Conservation (phyloP, 1,140 invertebrate species). For the Potamilus streckersoni region DNA sequence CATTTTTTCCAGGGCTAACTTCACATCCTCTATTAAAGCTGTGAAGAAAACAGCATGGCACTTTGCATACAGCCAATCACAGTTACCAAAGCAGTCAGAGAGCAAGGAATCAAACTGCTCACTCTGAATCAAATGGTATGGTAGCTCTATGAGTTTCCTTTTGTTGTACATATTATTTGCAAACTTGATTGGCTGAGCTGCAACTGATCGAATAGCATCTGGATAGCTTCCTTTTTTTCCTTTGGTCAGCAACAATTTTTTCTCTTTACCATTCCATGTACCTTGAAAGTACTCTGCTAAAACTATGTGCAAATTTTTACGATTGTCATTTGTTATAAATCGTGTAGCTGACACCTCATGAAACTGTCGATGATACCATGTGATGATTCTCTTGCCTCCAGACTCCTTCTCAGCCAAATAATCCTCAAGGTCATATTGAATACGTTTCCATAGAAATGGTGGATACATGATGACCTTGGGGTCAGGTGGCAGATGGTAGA, state of each 20-base stretch:
- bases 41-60: slow-evolving; percentile 33
- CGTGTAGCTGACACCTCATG: slow-evolving; percentile 89
- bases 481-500: slow-evolving; percentile 60
- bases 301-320: slow-evolving; percentile 26
- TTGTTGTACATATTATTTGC: slow-evolving; percentile 35
- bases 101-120: slow-evolving; percentile 40
- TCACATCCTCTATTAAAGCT: slow-evolving; percentile 35
- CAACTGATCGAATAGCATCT: slow-evolving; percentile 39
- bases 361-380: slow-evolving; percentile 87
- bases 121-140: slow-evolving; percentile 44
- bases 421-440: slow-evolving; percentile 75
- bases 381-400: slow-evolving; percentile 77
- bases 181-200: slow-evolving; percentile 43
- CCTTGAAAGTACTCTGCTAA: slow-evolving; percentile 55
- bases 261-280: slow-evolving; percentile 42
- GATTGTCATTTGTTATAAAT: slow-evolving; percentile 70
- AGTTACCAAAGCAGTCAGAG: slow-evolving; percentile 32
- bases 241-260: slow-evolving; percentile 51
- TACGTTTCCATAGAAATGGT: slow-evolving; percentile 75
- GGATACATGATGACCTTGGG: slow-evolving; percentile 54
- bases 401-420: slow-evolving; percentile 75
- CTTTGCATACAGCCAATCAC: slow-evolving; percentile 48
- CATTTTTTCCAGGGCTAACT: slow-evolving; percentile 27
- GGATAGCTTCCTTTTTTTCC: slow-evolving; percentile 51
- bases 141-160: slow-evolving; percentile 50